These are phyloP conservation scores for Gambusia holbrooki DNA, from an alignment of 2,113 vertebrate species.

Conservation along the genomic window DNA sequence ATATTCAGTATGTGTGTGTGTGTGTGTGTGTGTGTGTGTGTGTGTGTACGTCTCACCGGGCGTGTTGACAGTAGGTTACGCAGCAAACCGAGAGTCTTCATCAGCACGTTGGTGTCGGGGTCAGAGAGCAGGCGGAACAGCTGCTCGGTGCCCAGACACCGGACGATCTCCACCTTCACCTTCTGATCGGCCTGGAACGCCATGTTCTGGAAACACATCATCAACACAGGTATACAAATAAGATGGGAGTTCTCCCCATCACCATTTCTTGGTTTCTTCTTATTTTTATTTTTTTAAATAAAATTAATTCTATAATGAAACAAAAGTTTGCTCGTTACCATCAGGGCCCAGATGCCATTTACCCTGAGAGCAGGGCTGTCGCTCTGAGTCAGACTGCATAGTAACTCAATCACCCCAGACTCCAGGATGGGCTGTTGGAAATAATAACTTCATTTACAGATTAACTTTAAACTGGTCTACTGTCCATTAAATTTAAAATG, in stretches of 20 bases:
- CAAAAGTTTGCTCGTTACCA: conserved; percentile 81
- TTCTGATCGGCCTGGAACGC: conserved; percentile 99
- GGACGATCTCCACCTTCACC: conserved; percentile 96
- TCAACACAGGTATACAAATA: no score
- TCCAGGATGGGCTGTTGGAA: conserved; percentile 92
- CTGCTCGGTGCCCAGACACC: conserved; percentile 95
- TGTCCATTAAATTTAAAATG: no score
- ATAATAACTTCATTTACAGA: neutral
- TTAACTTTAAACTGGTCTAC: neutral
- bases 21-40: neutral
- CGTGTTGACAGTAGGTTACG: conserved; percentile 96
- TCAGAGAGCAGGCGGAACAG: conserved; percentile 96
- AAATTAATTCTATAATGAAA: neutral
- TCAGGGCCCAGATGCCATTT: conserved; percentile 99
- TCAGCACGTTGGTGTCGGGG: conserved; percentile 94
- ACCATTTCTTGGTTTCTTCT: neutral
- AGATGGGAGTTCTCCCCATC: neutral
- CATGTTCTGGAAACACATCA: conserved; percentile 88
- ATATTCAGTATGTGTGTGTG: neutral
- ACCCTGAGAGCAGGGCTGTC: conserved; percentile 96
- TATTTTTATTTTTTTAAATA: neutral
- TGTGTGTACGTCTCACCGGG: conserved; percentile 83
- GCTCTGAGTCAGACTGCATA: conserved; percentile 97
- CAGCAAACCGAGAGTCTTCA: conserved; percentile 97
- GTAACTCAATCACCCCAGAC: conserved; percentile 96